Percentiles rank a stretch among this genome's conserved stretches.
phyloP scores from a whole-genome alignment of 2,113 vertebrate genomes.

The Oenanthe oenanthe region DNA sequence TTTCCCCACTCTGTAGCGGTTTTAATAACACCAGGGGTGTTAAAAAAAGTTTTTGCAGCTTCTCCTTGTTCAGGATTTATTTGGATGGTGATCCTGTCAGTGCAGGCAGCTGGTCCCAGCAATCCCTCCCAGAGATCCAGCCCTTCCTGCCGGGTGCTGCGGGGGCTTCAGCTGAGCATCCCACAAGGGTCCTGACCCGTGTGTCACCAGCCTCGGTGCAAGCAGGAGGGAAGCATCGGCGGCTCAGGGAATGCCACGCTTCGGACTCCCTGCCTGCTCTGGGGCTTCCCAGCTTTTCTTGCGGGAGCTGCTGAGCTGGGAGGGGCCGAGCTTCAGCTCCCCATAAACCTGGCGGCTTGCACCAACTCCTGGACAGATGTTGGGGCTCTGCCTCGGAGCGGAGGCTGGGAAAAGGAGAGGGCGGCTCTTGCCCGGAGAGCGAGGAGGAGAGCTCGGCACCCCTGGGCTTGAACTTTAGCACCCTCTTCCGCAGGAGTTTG shows the following conservation, averaged over 20 bases:
- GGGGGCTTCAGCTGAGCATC: not conserved
- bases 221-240: not conserved
- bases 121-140: not conserved
- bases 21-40: not conserved
- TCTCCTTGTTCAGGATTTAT: not conserved
- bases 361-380: constrained; percentile 61
- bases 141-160: not conserved
- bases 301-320: constrained; percentile 55
- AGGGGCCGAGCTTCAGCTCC: constrained; percentile 57
- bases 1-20: not conserved
- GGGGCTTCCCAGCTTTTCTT: constrained; percentile 44
- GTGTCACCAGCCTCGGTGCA: not conserved
- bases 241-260: not conserved
- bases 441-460: not conserved
- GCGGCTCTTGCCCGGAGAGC: not conserved
- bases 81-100: not conserved
- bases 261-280: constrained; percentile 42
- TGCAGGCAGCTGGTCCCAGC: not conserved
- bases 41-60: not conserved
- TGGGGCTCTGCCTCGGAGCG: constrained; percentile 1
- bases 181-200: not conserved
- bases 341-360: constrained; percentile 67
- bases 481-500: constrained; percentile 42
- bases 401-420: constrained; percentile 6
- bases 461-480: constrained; percentile 51